Evolutionary conservation across 2,113 vertebrate genomes (phyloP).

Genomic region (Dasypus novemcinctus): DNA sequence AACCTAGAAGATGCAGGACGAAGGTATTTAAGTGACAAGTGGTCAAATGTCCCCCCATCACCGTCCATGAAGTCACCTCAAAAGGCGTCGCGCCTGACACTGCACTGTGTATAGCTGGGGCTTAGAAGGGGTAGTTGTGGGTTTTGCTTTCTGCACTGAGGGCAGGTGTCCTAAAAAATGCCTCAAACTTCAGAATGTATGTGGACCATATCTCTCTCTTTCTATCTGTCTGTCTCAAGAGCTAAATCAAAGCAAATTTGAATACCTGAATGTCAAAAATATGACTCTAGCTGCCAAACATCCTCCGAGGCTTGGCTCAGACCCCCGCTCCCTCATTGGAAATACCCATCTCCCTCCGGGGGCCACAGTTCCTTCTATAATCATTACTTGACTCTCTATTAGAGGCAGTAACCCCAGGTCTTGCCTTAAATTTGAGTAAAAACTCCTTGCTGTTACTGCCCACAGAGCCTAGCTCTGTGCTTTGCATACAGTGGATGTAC

Average conservation of each 20-base stretch:
- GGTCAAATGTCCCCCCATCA: background rate
- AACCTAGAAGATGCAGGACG: background rate
- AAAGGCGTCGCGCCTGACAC: background rate
- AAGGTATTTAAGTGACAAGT: background rate
- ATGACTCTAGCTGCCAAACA: background rate
- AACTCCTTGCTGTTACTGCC: background rate
- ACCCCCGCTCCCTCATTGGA: background rate
- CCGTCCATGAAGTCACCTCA: background rate
- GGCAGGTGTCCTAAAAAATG: background rate
- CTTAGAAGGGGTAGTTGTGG: too few relatives aligned
- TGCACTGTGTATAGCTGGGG: background rate
- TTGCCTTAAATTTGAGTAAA: background rate
- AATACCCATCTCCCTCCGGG: background rate
- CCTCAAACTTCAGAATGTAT: background rate
- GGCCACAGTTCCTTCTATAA: background rate
- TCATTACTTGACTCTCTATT: background rate
- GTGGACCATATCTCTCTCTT: background rate
- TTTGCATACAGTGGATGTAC: background rate
- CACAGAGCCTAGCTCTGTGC: accelerated
- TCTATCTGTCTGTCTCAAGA: background rate
- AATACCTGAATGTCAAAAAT: background rate
- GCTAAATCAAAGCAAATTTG: too few relatives aligned
- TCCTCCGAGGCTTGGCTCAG: background rate
- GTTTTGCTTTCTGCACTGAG: background rate
- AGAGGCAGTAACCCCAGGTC: background rate